Percentiles rank a stretch among this genome's conserved stretches.
Conservation (phyloP, 2,888 invertebrate genomes). For the Eilema sororculum region DNA sequence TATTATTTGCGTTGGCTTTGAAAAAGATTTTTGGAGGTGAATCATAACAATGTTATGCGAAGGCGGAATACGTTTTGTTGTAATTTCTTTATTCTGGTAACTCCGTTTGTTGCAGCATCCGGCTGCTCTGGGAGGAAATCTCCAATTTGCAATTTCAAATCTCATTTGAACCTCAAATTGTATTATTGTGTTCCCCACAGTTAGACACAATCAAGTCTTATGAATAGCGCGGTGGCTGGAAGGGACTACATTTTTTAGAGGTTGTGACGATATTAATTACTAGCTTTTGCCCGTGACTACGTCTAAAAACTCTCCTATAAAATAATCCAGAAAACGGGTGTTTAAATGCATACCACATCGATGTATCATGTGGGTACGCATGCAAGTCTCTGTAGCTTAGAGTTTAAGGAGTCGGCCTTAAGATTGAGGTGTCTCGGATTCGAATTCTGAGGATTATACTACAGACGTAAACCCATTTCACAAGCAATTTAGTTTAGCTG, state of each 20-base stretch:
- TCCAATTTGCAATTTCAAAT: conserved; percentile 3
- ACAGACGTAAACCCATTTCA: too few species aligned
- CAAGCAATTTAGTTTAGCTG: too few species aligned
- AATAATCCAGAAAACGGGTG: too few species aligned
- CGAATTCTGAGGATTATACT: too few species aligned
- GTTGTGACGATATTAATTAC: background rate
- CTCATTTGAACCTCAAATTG: conserved; percentile 11
- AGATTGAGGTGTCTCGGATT: too few species aligned
- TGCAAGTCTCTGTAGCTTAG: too few species aligned
- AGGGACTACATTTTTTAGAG: background rate
- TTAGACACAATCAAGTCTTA: conserved; percentile 3
- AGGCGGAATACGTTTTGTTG: background rate
- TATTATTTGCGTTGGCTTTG: background rate
- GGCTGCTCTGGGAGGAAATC: conserved; percentile 7
- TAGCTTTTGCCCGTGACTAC: too few species aligned
- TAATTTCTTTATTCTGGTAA: conserved; percentile 1
- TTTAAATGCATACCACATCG: too few species aligned
- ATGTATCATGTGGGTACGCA: too few species aligned
- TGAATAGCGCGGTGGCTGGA: background rate
- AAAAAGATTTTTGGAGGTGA: background rate
- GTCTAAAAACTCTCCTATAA: too few species aligned
- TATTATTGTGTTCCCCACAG: conserved; percentile 11
- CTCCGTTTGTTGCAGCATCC: conserved; percentile 8
- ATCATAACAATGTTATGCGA: background rate
- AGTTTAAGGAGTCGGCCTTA: too few species aligned